These are phyloP conservation scores for Spisula solida DNA, from an alignment of 2,888 invertebrate genomes.

Conservation along the genomic window DNA sequence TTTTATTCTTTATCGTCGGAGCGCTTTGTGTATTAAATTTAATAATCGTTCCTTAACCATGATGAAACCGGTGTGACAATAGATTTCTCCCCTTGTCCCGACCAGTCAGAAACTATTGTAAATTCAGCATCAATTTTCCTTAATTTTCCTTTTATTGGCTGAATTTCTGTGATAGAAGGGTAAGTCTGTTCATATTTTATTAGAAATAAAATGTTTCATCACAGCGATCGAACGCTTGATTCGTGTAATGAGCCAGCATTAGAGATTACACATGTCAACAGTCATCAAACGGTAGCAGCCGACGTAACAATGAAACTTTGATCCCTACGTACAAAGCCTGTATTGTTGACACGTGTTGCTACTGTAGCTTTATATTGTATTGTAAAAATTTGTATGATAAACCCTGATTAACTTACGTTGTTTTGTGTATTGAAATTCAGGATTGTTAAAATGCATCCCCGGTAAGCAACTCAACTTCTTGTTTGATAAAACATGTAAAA, in stretches of 20 bases:
- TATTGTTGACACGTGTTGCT: constrained; percentile 60
- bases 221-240: background rate
- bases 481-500: background rate
- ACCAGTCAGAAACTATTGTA: background rate
- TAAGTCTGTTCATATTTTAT: background rate
- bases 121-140: constrained; percentile 6
- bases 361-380: constrained; percentile 17
- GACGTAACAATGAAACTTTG: constrained; percentile 57
- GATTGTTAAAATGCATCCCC: background rate
- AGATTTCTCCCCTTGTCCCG: background rate
- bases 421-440: background rate
- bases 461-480: background rate
- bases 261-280: background rate
- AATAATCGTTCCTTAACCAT: constrained; percentile 25
- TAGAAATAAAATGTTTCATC: background rate
- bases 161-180: background rate
- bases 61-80: constrained; percentile 42
- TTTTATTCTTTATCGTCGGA: background rate
- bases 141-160: background rate
- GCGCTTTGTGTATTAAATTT: background rate
- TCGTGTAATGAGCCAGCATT: background rate
- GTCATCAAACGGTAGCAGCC: constrained; percentile 55
- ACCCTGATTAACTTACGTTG: background rate
- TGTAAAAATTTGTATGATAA: background rate
- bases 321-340: constrained; percentile 45